Percentiles rank a stretch among this genome's conserved stretches.
phyloP scores from a whole-genome alignment of 1,140 invertebrate species.

The Ceratitis capitata region DNA sequence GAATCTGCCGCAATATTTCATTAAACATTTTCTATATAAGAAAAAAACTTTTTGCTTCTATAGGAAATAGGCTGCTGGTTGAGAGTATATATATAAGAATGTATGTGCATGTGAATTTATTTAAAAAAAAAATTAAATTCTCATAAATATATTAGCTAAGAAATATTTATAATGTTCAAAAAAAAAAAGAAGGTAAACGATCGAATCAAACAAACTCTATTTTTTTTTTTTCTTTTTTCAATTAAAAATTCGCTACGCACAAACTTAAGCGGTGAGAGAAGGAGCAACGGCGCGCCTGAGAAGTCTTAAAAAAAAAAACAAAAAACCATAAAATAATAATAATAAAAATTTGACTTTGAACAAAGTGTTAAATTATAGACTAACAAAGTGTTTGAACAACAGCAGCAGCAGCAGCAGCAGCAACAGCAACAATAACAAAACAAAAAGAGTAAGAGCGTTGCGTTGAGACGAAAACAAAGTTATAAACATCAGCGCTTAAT shows the following conservation, averaged over 20 bases:
- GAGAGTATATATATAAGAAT: neutral
- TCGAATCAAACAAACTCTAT: too few species aligned
- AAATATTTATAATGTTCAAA: neutral
- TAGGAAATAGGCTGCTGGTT: too few species aligned
- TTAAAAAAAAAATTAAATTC: neutral
- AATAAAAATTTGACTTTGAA: neutral
- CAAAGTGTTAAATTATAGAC: constrained; percentile 10
- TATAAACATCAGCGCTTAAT: constrained; percentile 13
- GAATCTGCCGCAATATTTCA: too few species aligned
- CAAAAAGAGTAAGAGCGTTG: too few species aligned
- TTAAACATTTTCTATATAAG: too few species aligned
- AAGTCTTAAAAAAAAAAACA: neutral
- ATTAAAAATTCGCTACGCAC: constrained; percentile 17
- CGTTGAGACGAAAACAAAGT: constrained; percentile 7
- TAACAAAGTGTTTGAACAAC: constrained; percentile 17
- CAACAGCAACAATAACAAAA: too few species aligned
- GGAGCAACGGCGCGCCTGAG: neutral
- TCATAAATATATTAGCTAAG: neutral
- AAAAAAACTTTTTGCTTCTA: too few species aligned
- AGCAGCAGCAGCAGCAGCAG: too few species aligned
- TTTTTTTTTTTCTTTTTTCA: neutral
- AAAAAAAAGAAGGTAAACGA: neutral
- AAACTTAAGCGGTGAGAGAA: neutral
- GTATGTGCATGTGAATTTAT: neutral
- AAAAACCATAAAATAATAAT: neutral